Evolutionary conservation across 2,113 vertebrate species (phyloP), one percentile per base, ranked within the genome.

Genomic region (Gorsachius goisagi): DNA sequence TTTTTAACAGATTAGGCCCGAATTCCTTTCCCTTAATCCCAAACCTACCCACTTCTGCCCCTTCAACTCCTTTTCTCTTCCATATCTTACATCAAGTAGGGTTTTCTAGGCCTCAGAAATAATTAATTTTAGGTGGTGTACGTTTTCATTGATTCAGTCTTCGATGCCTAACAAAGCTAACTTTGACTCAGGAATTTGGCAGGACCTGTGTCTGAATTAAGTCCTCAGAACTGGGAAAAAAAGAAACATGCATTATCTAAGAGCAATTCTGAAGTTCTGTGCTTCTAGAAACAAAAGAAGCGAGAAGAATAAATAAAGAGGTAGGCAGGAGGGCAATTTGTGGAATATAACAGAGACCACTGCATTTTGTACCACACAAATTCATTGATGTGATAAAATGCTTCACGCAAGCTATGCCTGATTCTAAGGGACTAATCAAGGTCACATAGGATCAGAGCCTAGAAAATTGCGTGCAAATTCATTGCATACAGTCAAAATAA

Each of bases 21-120:
- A 93, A 93, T 92, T 90, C 90, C 64, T 92, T 86, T 85, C 74
- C 14, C 22, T 85, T 91, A 88, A 95, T 88, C 71, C 37, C 27
- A 83, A 90, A 89, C 39, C 5, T 6, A 80, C 37, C 14, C 67
- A 58, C 37, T 88, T 69, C 58, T 18, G 32, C 71, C 50, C 58
- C 32, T 92, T 90, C 41, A 76, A 50, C 30, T 94, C 24, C 19
- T 60, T 82, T 75, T 59, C 37, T 87, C 64, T 92, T 76, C 32
- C 53, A 33, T 45, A 62, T 56, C 21, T 49, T 69, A 41, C 20
- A 88, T 30, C 32, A 73, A 68, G 33, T 12, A 41, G 22, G 18
- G 27, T 41, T 89, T 92, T 84, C 76, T 85, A 76, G 37, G 45
- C 14, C n/a, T 85, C 49, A 60, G 60, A 87, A 95, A 82, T 23